These are phyloP conservation scores for Lycocerus yunnanus DNA, from an alignment of 2,888 invertebrate genomes.

Conservation along the genomic window DNA sequence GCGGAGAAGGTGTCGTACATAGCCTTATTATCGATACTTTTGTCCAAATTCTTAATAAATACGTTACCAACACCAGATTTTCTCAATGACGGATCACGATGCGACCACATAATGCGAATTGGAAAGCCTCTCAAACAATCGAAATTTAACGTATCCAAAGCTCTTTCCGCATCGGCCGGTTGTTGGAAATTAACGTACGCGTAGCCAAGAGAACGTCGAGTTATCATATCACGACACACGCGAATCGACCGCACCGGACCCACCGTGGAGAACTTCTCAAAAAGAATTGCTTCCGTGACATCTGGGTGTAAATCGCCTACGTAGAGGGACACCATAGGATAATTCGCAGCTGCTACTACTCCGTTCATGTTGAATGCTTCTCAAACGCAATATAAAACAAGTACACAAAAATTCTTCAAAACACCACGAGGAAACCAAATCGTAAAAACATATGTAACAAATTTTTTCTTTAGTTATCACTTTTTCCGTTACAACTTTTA, in stretches of 20 bases:
- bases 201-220: conserved; percentile 96
- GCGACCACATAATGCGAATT: conserved; percentile 99
- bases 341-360: conserved; percentile 75
- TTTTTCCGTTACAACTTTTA: conserved; percentile 66
- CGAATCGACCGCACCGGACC: conserved; percentile 98
- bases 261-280: conserved; percentile 98
- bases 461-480: conserved; percentile 41
- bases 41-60: conserved; percentile 99
- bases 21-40: conserved; percentile 98
- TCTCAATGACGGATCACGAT: conserved; percentile 96
- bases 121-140: conserved; percentile 96
- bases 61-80: conserved; percentile 99
- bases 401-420: conserved; percentile 47
- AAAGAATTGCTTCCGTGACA: conserved; percentile 98
- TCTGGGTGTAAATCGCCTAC: conserved; percentile 98
- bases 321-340: conserved; percentile 96
- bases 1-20: conserved; percentile 99
- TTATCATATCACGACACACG: conserved; percentile 97
- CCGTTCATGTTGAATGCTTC: conserved; percentile 42
- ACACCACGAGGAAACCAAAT: conserved; percentile 38
- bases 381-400: conserved; percentile 23
- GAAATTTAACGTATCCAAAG: conserved; percentile 99
- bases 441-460: conserved; percentile 52
- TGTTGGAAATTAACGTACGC: conserved; percentile 99
- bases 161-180: conserved; percentile 98